phyloP scores from a whole-genome alignment of 2,888 invertebrate species.

The Heliconius ismenius region DNA sequence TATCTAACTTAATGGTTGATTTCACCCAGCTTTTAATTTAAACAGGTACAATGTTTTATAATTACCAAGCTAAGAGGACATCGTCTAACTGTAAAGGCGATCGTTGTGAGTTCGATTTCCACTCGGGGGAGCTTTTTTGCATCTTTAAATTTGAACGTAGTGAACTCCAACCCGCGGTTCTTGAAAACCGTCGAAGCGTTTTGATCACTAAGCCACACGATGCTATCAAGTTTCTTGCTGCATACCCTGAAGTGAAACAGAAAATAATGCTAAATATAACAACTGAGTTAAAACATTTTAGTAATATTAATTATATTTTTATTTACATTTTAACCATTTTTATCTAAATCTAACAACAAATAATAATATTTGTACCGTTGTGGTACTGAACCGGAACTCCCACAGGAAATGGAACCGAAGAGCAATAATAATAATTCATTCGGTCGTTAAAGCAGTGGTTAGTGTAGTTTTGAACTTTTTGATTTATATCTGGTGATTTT shows the following conservation, averaged over 20 bases:
- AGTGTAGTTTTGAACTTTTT: conserved; percentile 37
- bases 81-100: too few species aligned
- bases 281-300: background rate
- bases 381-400: background rate
- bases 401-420: background rate
- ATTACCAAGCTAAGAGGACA: background rate
- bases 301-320: background rate
- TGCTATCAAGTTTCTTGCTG: too few species aligned
- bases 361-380: background rate
- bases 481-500: conserved; percentile 42
- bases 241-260: too few species aligned
- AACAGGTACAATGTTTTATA: background rate
- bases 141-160: too few species aligned
- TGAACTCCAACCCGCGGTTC: too few species aligned
- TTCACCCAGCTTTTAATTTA: background rate
- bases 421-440: conserved; percentile 31
- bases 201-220: too few species aligned
- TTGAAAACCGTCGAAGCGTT: too few species aligned
- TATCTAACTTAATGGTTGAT: conserved; percentile 8
- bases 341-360: background rate
- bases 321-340: background rate
- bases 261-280: too few species aligned
- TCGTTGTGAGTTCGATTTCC: background rate
- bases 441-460: conserved; percentile 33
- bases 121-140: too few species aligned